These are phyloP conservation scores for Oscheius sp. DNA, from an alignment of 2,888 invertebrate species.

Conservation along the genomic window DNA sequence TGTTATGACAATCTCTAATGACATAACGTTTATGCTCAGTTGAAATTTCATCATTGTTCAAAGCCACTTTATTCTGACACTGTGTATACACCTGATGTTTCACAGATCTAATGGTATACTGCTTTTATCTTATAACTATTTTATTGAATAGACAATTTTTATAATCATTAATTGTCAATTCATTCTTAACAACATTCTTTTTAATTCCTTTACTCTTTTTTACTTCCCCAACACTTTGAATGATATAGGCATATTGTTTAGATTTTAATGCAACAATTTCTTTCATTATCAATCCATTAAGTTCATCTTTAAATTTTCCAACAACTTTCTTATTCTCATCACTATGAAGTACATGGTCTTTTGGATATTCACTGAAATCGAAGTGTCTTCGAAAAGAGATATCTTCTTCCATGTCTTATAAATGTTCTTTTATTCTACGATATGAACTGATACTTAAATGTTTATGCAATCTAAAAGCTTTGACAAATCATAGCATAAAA, in stretches of 20 bases:
- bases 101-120: slow-evolving; percentile 30
- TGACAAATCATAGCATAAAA: neutral
- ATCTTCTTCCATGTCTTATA: neutral
- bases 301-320: no score
- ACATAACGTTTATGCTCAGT: slow-evolving; percentile 16
- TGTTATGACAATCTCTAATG: neutral
- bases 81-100: slow-evolving; percentile 24
- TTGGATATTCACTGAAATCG: no score
- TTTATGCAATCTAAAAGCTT: neutral
- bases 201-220: neutral
- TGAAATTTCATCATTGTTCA: slow-evolving; percentile 13
- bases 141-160: slow-evolving; percentile 28
- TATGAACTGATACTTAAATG: neutral
- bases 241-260: neutral
- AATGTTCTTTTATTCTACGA: neutral
- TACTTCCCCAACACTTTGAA: neutral
- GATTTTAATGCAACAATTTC: neutral
- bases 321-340: neutral
- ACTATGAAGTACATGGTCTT: neutral
- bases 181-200: neutral
- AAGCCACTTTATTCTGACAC: slow-evolving; percentile 19
- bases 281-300: neutral
- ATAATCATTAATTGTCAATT: slow-evolving; percentile 39
- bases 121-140: slow-evolving; percentile 28
- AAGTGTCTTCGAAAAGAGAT: neutral